Conservation (phyloP, 92 coral and sea anemone genomes). For the Montipora capitata region DNA sequence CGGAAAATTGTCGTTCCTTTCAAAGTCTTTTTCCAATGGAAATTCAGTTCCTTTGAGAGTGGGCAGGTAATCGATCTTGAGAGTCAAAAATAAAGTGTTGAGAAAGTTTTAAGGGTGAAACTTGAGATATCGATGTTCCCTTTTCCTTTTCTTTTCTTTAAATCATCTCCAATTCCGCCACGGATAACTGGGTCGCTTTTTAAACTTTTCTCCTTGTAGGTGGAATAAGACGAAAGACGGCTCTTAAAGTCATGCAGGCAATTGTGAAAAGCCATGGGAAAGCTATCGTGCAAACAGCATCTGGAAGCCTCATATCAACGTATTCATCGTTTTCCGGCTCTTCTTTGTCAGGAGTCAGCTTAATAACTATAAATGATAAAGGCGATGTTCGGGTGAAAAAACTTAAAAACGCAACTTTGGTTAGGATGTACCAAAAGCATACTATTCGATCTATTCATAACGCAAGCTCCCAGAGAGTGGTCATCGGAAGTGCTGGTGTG, state of each 20-base stretch:
- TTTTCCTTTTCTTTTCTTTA: no score
- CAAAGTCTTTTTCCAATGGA: no score
- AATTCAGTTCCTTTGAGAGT: no score
- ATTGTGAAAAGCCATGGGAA: conserved; percentile 83
- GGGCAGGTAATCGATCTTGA: no score
- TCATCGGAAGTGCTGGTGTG: conserved; percentile 76
- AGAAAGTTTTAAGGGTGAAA: no score
- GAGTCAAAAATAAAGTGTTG: no score
- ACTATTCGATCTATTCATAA: conserved; percentile 73
- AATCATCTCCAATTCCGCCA: background rate
- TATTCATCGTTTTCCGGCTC: conserved; percentile 69
- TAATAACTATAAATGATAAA: conserved; percentile 59
- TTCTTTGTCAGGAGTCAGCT: conserved; percentile 61
- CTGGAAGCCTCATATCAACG: conserved; percentile 75
- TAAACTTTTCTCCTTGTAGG: conserved; percentile 50
- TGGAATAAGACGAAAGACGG: conserved; percentile 66
- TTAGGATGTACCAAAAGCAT: conserved; percentile 59
- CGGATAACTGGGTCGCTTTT: no score
- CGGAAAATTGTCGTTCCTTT: no score
- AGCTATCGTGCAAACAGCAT: conserved; percentile 80
- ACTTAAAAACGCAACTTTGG: conserved; percentile 44
- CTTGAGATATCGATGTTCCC: no score
- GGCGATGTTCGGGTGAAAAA: conserved; percentile 60
- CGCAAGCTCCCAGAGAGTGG: conserved; percentile 34
- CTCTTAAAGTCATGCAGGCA: conserved; percentile 76